Percentiles rank a stretch among this genome's conserved stretches.
phyloP scores from a whole-genome alignment of 2,888 invertebrate genomes.

The Synanthedon tipuliformis region DNA sequence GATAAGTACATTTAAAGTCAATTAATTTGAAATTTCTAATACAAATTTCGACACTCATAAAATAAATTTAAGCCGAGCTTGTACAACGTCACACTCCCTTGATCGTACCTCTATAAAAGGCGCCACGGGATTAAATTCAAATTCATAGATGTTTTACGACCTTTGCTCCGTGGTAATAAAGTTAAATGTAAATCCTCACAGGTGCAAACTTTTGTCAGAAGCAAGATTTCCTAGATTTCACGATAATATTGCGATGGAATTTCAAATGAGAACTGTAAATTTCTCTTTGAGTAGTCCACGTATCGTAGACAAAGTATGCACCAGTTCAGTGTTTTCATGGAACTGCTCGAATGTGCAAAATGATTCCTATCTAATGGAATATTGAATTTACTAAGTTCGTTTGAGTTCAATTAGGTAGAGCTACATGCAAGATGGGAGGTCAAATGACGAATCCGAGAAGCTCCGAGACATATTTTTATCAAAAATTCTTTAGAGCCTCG shows the following conservation, averaged over 20 bases:
- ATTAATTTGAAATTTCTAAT: neutral
- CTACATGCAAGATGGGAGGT: too few species aligned
- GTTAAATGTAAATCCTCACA: conserved; percentile 7
- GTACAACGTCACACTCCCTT: conserved; percentile 6
- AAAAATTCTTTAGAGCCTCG: too few species aligned
- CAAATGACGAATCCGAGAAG: too few species aligned
- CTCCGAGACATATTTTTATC: too few species aligned
- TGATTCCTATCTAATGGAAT: too few species aligned
- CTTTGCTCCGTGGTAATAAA: conserved; percentile 10
- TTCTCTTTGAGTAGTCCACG: neutral
- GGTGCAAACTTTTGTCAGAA: conserved; percentile 6
- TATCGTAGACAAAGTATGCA: neutral
- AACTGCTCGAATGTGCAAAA: too few species aligned
- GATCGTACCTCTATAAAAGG: conserved; percentile 10
- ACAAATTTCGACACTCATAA: neutral
- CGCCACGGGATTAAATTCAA: conserved; percentile 10
- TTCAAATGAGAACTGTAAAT: conserved; percentile 5
- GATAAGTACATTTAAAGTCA: neutral
- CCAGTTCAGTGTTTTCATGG: neutral
- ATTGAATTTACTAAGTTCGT: too few species aligned
- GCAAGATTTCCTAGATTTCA: conserved; percentile 8
- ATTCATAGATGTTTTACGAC: conserved; percentile 17
- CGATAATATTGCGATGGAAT: conserved; percentile 6
- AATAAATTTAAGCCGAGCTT: neutral
- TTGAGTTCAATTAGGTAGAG: too few species aligned